Percentiles rank a stretch among this genome's conserved stretches.
phyloP scores from a whole-genome alignment of 2,113 vertebrate genomes.

The Antechinus flavipes region DNA sequence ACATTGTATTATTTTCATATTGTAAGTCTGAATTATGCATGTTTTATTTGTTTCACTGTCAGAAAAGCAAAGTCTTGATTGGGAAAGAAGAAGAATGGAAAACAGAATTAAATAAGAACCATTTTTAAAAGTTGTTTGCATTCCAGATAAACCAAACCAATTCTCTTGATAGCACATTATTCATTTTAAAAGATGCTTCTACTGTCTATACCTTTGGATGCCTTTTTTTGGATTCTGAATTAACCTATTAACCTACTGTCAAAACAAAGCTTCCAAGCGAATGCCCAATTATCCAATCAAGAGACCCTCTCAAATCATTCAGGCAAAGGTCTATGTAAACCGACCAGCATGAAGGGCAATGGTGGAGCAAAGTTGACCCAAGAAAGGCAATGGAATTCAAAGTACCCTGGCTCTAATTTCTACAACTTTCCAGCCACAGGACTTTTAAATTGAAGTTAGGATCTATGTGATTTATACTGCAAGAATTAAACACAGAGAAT shows the following conservation, averaged over 20 bases:
- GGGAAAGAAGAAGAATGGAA: slow-evolving; percentile 4
- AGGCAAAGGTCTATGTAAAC: slow-evolving; percentile 2
- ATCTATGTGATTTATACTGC: slow-evolving; percentile 9
- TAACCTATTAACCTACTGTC: slow-evolving; percentile 51
- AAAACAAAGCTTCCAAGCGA: slow-evolving; percentile 57
- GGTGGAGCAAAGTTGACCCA: not conserved
- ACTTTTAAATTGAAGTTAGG: not conserved
- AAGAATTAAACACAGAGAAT: not conserved
- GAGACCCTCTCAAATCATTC: slow-evolving; percentile 9
- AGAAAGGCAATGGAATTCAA: slow-evolving; percentile 10
- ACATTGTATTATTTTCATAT: not conserved
- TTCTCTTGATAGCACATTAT: slow-evolving; percentile 42
- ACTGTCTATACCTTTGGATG: slow-evolving; percentile 10
- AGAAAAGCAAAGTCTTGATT: slow-evolving; percentile 53
- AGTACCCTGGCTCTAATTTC: not conserved
- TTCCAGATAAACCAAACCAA: slow-evolving; percentile 35
- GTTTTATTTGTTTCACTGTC: slow-evolving; percentile 40
- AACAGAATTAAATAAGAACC: slow-evolving; percentile 45
- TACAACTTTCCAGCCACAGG: slow-evolving; percentile 1
- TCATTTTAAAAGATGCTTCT: not conserved
- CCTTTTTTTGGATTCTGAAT: slow-evolving; percentile 32
- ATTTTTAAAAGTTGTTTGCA: slow-evolving; percentile 47
- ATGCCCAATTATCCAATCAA: slow-evolving; percentile 28
- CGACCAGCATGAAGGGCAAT: slow-evolving; percentile 2
- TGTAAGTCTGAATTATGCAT: slow-evolving; percentile 47